phyloP scores from a whole-genome alignment of 2,113 vertebrate genomes.

The Sus scrofa region T2T-Sscrofa CM000830.6:67420501-67421000 shows the following conservation, averaged over 20 bases:
- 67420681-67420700: not conserved
- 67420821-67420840: too few species aligned
- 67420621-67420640: slow-evolving; percentile 53
- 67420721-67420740: not conserved
- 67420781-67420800: too few species aligned
- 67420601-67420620: slow-evolving; percentile 9
- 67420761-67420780: too few species aligned
- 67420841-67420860: too few species aligned
- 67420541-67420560: not conserved
- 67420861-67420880: too few species aligned
- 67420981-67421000: too few species aligned
- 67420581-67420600: not conserved
- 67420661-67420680: slow-evolving; percentile 23
- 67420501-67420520: not conserved
- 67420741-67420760: not conserved
- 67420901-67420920: too few species aligned
- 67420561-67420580: not conserved
- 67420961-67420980: too few species aligned
- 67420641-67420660: not conserved
- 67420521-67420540: not conserved
- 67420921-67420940: too few species aligned
- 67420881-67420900: too few species aligned
- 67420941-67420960: too few species aligned
- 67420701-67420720: not conserved
- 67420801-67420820: too few species aligned